Evolutionary conservation across 2,797 vertebrate genomes (phyloP).

Genomic region (Champsocephalus gunnari): DNA sequence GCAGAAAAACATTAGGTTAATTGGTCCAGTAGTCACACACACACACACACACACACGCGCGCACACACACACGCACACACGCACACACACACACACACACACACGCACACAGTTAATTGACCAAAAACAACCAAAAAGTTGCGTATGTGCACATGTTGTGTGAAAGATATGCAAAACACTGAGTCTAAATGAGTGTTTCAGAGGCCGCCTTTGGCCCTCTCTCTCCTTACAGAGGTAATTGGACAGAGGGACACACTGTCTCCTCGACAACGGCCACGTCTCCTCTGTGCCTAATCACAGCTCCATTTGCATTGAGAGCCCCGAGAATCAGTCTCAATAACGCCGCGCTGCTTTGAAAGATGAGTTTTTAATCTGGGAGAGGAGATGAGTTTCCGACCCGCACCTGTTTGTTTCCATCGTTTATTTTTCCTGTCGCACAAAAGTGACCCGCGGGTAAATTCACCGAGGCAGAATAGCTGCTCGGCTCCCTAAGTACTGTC

Average conservation of each 20-base stretch:
- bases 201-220: slow-evolving; percentile 44
- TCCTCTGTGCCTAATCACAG: slow-evolving; percentile 81
- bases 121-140: neutral
- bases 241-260: slow-evolving; percentile 83
- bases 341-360: slow-evolving; percentile 87
- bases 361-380: slow-evolving; percentile 95
- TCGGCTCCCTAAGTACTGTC: slow-evolving; percentile 82
- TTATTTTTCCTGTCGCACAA: slow-evolving; percentile 78
- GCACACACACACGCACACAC: neutral
- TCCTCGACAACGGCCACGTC: slow-evolving; percentile 78
- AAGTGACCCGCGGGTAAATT: slow-evolving; percentile 90
- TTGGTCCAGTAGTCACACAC: no score
- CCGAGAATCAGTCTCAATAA: slow-evolving; percentile 88
- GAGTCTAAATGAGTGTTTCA: slow-evolving; percentile 59
- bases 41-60: no score
- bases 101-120: neutral
- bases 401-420: slow-evolving; percentile 80
- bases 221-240: slow-evolving; percentile 85
- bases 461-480: slow-evolving; percentile 85
- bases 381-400: slow-evolving; percentile 95
- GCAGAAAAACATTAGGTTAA: no score
- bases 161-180: slow-evolving; percentile 28
- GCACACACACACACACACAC: neutral
- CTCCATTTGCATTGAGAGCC: slow-evolving; percentile 91
- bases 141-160: neutral